These are phyloP conservation scores for Murina feae DNA, from an alignment of 2,113 vertebrate genomes.

Conservation along the genomic window DNA sequence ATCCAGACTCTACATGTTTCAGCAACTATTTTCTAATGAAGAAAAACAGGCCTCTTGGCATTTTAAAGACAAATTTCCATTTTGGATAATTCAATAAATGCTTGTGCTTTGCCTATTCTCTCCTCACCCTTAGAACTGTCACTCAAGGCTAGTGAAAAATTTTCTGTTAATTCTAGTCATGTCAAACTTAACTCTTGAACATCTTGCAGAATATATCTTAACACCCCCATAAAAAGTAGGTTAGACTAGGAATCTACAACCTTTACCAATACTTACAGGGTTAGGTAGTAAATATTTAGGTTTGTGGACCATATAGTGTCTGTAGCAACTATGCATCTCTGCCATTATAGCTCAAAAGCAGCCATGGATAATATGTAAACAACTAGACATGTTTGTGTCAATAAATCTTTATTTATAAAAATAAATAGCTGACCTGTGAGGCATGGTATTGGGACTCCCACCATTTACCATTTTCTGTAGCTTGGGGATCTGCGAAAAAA, in stretches of 20 bases:
- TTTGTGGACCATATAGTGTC: fast-evolving
- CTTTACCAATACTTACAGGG: neutral
- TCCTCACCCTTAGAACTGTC: neutral
- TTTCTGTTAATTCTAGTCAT: constrained; percentile 15
- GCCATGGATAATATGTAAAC: neutral
- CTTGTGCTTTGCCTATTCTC: neutral
- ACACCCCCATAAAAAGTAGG: neutral
- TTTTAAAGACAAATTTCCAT: constrained; percentile 65
- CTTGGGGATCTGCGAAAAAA: neutral
- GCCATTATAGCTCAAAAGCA: neutral
- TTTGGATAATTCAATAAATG: constrained; percentile 51
- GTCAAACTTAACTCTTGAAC: neutral
- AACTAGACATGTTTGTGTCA: neutral
- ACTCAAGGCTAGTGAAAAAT: neutral
- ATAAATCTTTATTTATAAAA: neutral
- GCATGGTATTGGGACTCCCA: neutral
- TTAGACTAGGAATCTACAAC: neutral
- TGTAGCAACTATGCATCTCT: neutral
- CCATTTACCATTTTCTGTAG: neutral
- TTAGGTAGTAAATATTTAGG: neutral
- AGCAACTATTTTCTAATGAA: constrained; percentile 55
- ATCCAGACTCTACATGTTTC: constrained; percentile 50
- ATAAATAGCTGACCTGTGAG: neutral
- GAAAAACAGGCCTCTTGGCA: constrained; percentile 44
- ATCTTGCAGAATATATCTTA: constrained; percentile 27